Evolutionary conservation across 2,888 invertebrate species (phyloP), one percentile per base, ranked within the genome.

Genomic region (Dioctria linearis): DNA sequence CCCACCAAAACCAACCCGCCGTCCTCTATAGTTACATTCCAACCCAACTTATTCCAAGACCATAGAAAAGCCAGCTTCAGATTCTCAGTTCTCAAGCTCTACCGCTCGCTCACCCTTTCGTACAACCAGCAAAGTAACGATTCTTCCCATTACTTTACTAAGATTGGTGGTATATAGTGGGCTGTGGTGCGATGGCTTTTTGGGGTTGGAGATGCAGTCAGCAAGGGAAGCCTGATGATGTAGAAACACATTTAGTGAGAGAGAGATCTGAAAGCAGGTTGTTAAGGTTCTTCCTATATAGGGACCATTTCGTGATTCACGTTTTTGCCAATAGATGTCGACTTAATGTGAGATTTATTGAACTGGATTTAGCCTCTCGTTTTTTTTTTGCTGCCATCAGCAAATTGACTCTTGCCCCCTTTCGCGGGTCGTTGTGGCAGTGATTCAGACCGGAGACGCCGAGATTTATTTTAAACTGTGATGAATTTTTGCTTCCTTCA

Each of bases 331-430:
- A 76, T 76, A 63, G 76, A 76, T 76, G 76, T 63, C 76, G 61
- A 76, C 76, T 76, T 76, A 76, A 76, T 63, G 46, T 49, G 63
- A 76, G 61, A 76, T 76, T 76, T 76, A 76, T 76, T 76, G 63
- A 11, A 42, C 63, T 46, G 49, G 76, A 63, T 76, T 76, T 71
- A 54, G 25, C 49, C 13, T 11, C 8, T 67, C 40, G 67, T 0
- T 46, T 2, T 39, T 37, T 66, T n/a, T 65, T 65, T 65, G 43
- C 54, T 39, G 71, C 51, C 71, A 37, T 39, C 54, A 39, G 71
- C 71, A 54, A 71, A 71, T 71, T 71, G 71, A 71, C 71, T 71
- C 51, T 42, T 51, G 25, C 71, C 8, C 46, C 46, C 46, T 46
- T 46, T 25, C 25, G 25, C 25, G 8, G 46, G 25, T 13, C 49